Percentiles rank a stretch among this genome's conserved stretches.
Evolutionary conservation across 30 jellyfish, hydroid and myxozoan genomes (phyloP).

Genomic region (Phacellophora camtschatica): DNA sequence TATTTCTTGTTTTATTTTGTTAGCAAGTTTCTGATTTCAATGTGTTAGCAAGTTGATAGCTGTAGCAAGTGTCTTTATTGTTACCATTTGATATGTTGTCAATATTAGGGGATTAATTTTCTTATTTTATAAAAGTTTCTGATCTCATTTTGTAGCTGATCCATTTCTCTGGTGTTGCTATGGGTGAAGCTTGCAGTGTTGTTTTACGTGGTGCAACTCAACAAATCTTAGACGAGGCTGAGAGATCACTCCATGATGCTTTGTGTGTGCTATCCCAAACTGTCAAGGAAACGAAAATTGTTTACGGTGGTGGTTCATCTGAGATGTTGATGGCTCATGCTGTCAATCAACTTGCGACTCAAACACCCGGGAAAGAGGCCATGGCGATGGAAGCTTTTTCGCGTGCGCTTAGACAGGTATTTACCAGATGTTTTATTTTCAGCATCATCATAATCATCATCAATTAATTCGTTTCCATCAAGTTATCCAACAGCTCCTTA

Average conservation of each 20-base stretch:
- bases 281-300: constrained; percentile 87
- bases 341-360: constrained; percentile 83
- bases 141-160: constrained; percentile 24
- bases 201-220: constrained; percentile 96
- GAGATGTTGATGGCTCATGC: constrained; percentile 99
- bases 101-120: too few species aligned
- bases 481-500: too few species aligned
- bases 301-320: constrained; percentile 97
- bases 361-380: constrained; percentile 96
- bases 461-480: too few species aligned
- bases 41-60: too few species aligned
- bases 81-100: too few species aligned
- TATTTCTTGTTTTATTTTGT: too few species aligned
- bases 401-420: constrained; percentile 89
- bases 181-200: constrained; percentile 99
- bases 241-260: constrained; percentile 97
- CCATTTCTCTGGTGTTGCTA: constrained; percentile 95
- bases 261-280: constrained; percentile 90
- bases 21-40: too few species aligned
- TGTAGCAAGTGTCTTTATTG: too few species aligned
- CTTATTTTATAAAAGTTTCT: background rate
- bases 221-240: constrained; percentile 97
- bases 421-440: too few species aligned
- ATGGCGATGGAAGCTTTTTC: constrained; percentile 94
- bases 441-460: too few species aligned